Evolutionary conservation across 2,888 invertebrate genomes (phyloP).

Genomic region (Hedychridium roseum): DNA sequence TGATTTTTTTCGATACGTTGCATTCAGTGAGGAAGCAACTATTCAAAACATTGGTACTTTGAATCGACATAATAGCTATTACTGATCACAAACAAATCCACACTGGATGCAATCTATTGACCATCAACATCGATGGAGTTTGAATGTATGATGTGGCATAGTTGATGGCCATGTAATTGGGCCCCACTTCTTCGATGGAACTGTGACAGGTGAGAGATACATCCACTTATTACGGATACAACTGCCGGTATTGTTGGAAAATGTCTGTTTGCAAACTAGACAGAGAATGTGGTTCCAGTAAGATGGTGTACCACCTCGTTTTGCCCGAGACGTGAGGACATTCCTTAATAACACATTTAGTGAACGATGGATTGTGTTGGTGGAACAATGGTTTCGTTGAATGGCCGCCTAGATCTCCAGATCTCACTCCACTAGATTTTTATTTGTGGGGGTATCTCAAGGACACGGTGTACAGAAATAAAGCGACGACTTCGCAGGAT

Average conservation of each 20-base stretch:
- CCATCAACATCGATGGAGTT: conserved; percentile 31
- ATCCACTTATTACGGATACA: conserved; percentile 22
- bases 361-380: conserved; percentile 9
- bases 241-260: conserved; percentile 25
- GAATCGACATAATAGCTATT: conserved; percentile 39
- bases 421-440: conserved; percentile 29
- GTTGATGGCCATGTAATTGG: conserved; percentile 21
- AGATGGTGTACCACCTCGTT: conserved; percentile 17
- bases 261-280: conserved; percentile 20
- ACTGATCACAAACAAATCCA: conserved; percentile 36
- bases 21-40: conserved; percentile 38
- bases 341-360: conserved; percentile 5
- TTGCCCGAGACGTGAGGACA: conserved; percentile 8
- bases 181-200: conserved; percentile 21
- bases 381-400: conserved; percentile 7
- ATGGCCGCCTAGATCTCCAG: conserved; percentile 22
- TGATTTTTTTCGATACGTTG: conserved; percentile 10
- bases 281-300: conserved; percentile 13
- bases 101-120: conserved; percentile 28
- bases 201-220: conserved; percentile 22
- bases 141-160: conserved; percentile 36
- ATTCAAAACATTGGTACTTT: conserved; percentile 32
- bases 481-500: conserved; percentile 18
- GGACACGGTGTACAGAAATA: conserved; percentile 19
- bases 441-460: conserved; percentile 20